These are phyloP conservation scores for Clinocottus analis DNA, from an alignment of 2,113 vertebrate genomes.

Conservation along the genomic window DNA sequence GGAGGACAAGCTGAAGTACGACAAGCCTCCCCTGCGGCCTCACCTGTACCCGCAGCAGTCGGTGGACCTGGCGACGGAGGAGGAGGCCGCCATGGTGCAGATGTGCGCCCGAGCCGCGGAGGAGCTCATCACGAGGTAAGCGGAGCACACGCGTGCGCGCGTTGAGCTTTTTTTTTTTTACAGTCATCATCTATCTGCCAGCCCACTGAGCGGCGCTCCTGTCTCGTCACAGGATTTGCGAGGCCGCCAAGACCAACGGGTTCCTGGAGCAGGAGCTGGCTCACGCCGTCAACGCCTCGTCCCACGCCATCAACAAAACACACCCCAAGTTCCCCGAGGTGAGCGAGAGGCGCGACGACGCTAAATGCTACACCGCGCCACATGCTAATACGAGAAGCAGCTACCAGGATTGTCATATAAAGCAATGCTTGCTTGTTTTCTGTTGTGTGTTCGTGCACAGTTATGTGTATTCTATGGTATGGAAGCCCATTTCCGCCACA, in stretches of 20 bases:
- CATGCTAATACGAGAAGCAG: background rate
- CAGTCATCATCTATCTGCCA: no score
- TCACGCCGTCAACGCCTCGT: conserved; percentile 96
- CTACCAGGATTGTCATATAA: background rate
- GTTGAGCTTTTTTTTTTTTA: no score
- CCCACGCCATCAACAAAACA: conserved; percentile 98
- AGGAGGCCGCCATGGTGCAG: conserved; percentile 90
- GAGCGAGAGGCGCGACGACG: conserved; percentile 37
- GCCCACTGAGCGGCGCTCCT: no score
- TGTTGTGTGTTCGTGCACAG: no score
- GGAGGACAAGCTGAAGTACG: conserved; percentile 97
- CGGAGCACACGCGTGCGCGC: no score
- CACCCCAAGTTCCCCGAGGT: conserved; percentile 96
- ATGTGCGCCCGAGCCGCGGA: conserved; percentile 92
- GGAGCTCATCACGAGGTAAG: conserved; percentile 94
- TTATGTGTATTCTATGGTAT: no score
- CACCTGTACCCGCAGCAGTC: conserved; percentile 93
- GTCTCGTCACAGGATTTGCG: conserved; percentile 94
- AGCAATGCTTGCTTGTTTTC: no score
- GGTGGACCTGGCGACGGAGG: conserved; percentile 92
- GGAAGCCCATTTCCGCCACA: no score
- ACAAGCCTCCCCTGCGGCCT: conserved; percentile 91
- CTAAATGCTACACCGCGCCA: no score
- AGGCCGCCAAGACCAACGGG: conserved; percentile 94
- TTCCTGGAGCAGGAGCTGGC: conserved; percentile 97